These are phyloP conservation scores for Morone saxatilis DNA, from an alignment of 2,113 vertebrate genomes.

Conservation along the genomic window DNA sequence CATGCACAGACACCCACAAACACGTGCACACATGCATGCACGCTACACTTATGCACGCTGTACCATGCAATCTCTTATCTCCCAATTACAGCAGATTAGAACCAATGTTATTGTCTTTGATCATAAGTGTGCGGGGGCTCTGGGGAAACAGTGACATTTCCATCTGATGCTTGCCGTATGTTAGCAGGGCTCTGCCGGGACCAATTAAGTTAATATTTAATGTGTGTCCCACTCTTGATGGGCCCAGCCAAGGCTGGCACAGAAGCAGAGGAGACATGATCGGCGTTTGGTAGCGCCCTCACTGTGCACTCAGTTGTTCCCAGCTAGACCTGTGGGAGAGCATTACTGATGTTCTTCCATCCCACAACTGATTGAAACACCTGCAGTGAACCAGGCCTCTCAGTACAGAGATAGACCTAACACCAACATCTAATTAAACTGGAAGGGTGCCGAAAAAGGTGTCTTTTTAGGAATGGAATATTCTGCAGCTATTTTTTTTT, in stretches of 20 bases:
- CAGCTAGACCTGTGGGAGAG: constrained; percentile 70
- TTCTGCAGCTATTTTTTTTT: neutral
- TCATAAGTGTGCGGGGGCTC: constrained; percentile 77
- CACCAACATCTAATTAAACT: constrained; percentile 60
- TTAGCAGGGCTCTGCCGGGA: constrained; percentile 79
- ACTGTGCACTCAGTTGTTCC: constrained; percentile 66
- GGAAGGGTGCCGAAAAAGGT: constrained; percentile 47
- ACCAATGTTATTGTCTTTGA: constrained; percentile 85
- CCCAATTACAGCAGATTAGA: constrained; percentile 85
- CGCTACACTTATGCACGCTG: constrained; percentile 46
- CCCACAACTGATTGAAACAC: constrained; percentile 70
- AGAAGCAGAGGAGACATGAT: constrained; percentile 74
- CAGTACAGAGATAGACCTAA: constrained; percentile 36
- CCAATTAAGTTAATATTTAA: constrained; percentile 88
- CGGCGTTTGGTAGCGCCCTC: constrained; percentile 68
- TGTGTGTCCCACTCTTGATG: constrained; percentile 75
- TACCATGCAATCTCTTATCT: constrained; percentile 79
- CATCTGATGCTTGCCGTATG: constrained; percentile 78
- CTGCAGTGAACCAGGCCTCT: constrained; percentile 66
- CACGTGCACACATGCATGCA: constrained; percentile 27
- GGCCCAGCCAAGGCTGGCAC: constrained; percentile 73
- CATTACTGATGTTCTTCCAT: constrained; percentile 78
- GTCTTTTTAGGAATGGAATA: constrained; percentile 18
- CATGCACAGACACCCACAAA: constrained; percentile 32
- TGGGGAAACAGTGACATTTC: constrained; percentile 83